These are phyloP conservation scores for Pandion haliaetus DNA, from an alignment of 2,113 vertebrate genomes.

Conservation along the genomic window DNA sequence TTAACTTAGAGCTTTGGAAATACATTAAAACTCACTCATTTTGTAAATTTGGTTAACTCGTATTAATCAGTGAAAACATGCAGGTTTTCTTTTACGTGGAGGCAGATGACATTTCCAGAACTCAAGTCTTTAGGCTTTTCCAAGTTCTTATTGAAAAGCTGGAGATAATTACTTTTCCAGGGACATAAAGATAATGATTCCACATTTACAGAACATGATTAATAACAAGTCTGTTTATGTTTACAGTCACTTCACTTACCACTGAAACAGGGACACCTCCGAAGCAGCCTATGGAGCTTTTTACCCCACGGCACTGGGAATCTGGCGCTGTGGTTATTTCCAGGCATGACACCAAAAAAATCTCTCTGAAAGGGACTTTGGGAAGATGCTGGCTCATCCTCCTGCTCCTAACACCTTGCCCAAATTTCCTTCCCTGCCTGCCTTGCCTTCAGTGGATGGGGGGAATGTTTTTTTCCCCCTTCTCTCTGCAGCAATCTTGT, in stretches of 20 bases:
- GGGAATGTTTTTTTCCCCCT: neutral
- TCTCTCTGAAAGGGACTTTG: neutral
- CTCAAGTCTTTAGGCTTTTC: neutral
- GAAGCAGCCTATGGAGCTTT: neutral
- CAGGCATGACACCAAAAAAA: neutral
- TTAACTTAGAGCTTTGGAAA: neutral
- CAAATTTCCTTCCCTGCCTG: neutral
- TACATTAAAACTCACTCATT: neutral
- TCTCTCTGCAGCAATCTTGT: neutral
- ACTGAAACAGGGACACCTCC: neutral
- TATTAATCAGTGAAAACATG: neutral
- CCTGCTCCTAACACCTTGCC: neutral
- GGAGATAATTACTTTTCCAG: constrained; percentile 38
- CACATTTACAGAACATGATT: neutral
- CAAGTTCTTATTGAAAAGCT: neutral
- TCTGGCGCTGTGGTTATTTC: neutral
- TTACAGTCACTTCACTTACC: neutral
- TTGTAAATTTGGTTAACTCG: neutral
- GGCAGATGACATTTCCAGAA: neutral
- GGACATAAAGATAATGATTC: neutral
- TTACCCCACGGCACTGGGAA: neutral
- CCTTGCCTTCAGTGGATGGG: neutral
- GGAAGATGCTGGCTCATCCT: neutral
- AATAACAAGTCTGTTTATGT: neutral
- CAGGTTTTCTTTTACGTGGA: neutral